Evolutionary conservation across 2,797 vertebrate genomes (phyloP), one percentile per base, ranked within the genome.

Genomic region (Rhynchotus rufescens): DNA sequence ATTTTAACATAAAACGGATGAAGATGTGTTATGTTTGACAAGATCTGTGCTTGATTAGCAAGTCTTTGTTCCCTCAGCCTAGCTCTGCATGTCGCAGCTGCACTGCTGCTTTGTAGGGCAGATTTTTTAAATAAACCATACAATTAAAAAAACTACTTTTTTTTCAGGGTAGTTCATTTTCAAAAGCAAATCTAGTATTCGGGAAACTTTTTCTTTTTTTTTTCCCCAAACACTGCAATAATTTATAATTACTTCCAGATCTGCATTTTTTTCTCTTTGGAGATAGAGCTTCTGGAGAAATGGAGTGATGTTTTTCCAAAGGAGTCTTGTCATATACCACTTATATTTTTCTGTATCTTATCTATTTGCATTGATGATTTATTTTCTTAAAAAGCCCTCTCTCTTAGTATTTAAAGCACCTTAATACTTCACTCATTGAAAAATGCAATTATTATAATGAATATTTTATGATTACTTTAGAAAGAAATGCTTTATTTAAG

Each of bases 241-340:
- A 93, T 97, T 98, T 98, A 96, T 99, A 98, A 99, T 99, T 98
- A 97, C 98, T 99, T 98, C 98, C 98, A 99, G 98, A 98, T 97
- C 90, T 95, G 49, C 49, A 25, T 51, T 25, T 51, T 94, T 88
- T 85, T 95, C 60, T 57, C 64, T 85, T 96, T 68, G 80, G 76
- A 73, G 57, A 84, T 90, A 87, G 30, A 84, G 61, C 88, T 97
- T 95, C 96, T 97, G 97, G 96, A 96, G 82, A 96, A 96, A 94
- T 36, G 90, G 95, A 97, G 91, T 97, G 95, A 80, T 97, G 95
- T 75, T 96, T 97, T 97, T 97, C 95, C 88, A 40, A 68, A 95
- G 94, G 94, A 97, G 95, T 97, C 95, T 83, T 95, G 92, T 91
- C 96, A 97, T 96, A 96, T 95, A 83, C 93, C 96, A 94, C 91